Conservation (phyloP, 2,113 vertebrate genomes). For the Odobenus rosmarus region DNA sequence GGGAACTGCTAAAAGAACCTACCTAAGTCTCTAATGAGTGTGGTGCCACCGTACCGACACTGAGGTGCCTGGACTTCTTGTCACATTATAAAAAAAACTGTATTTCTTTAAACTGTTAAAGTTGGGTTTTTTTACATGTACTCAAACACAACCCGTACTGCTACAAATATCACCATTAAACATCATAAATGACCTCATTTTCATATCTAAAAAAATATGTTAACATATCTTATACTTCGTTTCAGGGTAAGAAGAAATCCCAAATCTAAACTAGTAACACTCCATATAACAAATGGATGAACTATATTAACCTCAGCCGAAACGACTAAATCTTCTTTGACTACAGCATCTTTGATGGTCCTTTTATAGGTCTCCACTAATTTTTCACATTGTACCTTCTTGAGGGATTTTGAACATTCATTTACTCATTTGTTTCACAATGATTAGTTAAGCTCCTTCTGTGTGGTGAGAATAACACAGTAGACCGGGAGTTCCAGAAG, state of each 20-base stretch:
- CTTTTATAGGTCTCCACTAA: neutral
- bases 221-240: neutral
- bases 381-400: constrained; percentile 9
- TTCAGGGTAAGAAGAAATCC: constrained; percentile 7
- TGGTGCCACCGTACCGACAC: neutral
- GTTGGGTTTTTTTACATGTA: neutral
- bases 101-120: neutral
- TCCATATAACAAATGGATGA: neutral
- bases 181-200: neutral
- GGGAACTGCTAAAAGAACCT: neutral
- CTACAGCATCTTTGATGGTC: neutral
- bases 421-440: neutral
- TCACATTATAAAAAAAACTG: neutral
- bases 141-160: neutral
- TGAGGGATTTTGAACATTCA: neutral
- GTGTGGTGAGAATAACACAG: neutral
- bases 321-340: neutral
- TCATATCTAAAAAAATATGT: neutral
- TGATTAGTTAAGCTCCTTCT: neutral
- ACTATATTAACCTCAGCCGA: neutral
- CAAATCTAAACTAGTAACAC: neutral
- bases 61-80: neutral
- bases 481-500: neutral
- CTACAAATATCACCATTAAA: neutral
- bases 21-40: neutral